phyloP scores from a whole-genome alignment of 2,113 vertebrate genomes.

The Gymnogyps californianus region DNA sequence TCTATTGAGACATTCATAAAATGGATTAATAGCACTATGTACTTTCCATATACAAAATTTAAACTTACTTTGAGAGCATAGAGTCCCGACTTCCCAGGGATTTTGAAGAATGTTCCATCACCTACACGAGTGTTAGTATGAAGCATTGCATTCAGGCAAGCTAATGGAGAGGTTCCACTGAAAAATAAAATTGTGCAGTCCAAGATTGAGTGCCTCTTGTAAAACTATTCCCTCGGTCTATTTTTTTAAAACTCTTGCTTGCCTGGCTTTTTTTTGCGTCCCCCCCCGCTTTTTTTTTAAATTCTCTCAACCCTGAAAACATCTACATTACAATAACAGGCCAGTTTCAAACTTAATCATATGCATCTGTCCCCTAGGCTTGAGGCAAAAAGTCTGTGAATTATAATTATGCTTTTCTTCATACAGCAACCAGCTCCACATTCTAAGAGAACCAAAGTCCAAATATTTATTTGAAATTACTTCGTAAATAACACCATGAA shows the following conservation, averaged over 20 bases:
- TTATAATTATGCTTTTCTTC: constrained; percentile 78
- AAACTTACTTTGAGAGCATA: constrained; percentile 87
- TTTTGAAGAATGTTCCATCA: constrained; percentile 88
- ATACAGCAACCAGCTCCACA: constrained; percentile 66
- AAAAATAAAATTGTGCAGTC: constrained; percentile 73
- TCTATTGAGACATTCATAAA: constrained; percentile 52
- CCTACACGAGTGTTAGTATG: constrained; percentile 85
- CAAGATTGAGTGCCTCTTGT: constrained; percentile 63
- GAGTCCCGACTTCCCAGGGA: constrained; percentile 85
- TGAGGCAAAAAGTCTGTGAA: constrained; percentile 76
- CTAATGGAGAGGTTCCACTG: constrained; percentile 87
- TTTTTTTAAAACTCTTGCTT: constrained; percentile 46
- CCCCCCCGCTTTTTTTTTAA: not conserved
- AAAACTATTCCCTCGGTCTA: constrained; percentile 63
- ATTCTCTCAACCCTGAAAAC: constrained; percentile 76
- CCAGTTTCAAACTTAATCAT: constrained; percentile 82
- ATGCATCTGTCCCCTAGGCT: constrained; percentile 80
- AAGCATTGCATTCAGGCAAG: constrained; percentile 88
- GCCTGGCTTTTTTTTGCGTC: not conserved
- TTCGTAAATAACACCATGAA: constrained; percentile 72
- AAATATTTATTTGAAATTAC: constrained; percentile 73
- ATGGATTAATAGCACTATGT: constrained; percentile 7
- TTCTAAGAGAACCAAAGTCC: constrained; percentile 67
- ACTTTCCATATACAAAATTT: constrained; percentile 37
- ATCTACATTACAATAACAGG: constrained; percentile 86